A percentile compares a stretch with the other conserved stretches of the same genome.
Evolutionary conservation across 2,797 vertebrate species (phyloP).

Genomic region (Apodemus agrarius): DNA sequence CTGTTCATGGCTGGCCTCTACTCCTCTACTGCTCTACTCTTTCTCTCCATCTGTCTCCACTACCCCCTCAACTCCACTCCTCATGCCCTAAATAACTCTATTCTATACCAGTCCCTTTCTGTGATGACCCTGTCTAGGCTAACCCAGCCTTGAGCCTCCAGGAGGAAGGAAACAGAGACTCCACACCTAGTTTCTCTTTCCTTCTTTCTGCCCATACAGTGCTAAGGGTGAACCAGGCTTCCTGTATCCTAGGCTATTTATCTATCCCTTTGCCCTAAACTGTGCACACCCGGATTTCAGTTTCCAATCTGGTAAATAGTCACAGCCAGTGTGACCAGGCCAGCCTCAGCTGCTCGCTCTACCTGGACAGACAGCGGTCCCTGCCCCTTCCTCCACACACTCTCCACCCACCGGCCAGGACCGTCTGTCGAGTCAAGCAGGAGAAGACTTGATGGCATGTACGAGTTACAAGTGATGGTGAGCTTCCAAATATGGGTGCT

Average conservation of each 20-base stretch:
- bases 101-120: background rate
- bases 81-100: background rate
- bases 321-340: fast-evolving
- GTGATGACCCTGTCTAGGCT: too few species aligned
- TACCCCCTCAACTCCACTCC: background rate
- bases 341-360: too few species aligned
- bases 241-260: background rate
- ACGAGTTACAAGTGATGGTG: background rate
- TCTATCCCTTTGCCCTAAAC: fast-evolving
- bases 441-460: background rate
- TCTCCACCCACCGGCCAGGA: background rate
- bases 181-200: constrained; percentile 24
- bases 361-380: background rate
- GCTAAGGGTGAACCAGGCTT: background rate
- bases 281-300: background rate
- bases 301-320: constrained; percentile 11
- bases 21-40: background rate
- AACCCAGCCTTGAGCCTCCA: background rate
- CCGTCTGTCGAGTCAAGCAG: background rate
- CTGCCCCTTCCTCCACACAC: background rate
- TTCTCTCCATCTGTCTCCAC: background rate
- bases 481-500: background rate
- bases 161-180: background rate
- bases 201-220: background rate
- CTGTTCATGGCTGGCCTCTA: background rate